Conservation (phyloP, 2,888 invertebrate genomes). For the Biston betularia region DNA sequence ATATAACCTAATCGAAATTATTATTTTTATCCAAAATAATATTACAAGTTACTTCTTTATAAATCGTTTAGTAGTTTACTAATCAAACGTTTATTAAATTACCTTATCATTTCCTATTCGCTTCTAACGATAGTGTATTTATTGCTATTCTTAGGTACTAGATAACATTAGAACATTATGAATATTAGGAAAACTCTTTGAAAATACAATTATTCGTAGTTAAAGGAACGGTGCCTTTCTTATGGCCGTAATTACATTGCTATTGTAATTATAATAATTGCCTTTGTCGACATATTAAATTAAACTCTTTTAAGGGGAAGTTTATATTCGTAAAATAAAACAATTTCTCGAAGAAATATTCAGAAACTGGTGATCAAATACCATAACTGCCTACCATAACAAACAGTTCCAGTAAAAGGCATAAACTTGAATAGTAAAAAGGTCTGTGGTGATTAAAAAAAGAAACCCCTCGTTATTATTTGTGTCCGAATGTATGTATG, state of each 20-base stretch:
- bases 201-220: constrained; percentile 77
- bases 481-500: no score
- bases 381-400: neutral
- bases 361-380: neutral
- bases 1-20: no score
- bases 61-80: no score
- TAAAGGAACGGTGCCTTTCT: constrained; percentile 70
- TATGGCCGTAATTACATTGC: constrained; percentile 75
- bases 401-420: neutral
- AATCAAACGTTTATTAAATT: no score
- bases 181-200: constrained; percentile 70
- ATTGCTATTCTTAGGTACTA: constrained; percentile 39
- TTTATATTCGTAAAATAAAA: constrained; percentile 17
- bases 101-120: no score
- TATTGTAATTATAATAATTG: constrained; percentile 82
- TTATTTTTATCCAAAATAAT: no score
- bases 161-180: constrained; percentile 63
- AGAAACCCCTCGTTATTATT: no score
- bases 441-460: neutral
- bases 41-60: no score
- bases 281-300: constrained; percentile 77
- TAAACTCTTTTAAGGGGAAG: constrained; percentile 66
- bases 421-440: neutral
- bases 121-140: neutral
- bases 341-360: neutral